phyloP scores from a whole-genome alignment of 2,888 invertebrate species.

The Stictocephala bisonia region DNA sequence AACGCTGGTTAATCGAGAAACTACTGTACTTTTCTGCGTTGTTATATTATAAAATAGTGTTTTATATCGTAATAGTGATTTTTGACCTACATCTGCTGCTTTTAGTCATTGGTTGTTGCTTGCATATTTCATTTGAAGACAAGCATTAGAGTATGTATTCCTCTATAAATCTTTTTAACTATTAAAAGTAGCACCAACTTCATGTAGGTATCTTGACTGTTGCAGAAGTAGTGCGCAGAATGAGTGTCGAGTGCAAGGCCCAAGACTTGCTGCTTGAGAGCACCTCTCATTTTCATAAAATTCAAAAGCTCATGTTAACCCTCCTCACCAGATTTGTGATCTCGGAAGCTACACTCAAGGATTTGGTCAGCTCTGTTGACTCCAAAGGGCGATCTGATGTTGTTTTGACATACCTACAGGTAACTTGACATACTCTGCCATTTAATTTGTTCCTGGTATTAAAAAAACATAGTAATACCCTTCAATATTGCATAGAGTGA shows the following conservation, averaged over 20 bases:
- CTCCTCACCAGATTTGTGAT: slow-evolving; percentile 78
- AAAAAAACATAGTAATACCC: too few relatives aligned
- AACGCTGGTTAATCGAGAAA: too few relatives aligned
- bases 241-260: slow-evolving; percentile 51
- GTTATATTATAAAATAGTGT: too few relatives aligned
- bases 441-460: too few relatives aligned
- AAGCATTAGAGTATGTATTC: too few relatives aligned
- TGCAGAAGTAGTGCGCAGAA: slow-evolving; percentile 48
- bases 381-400: slow-evolving; percentile 47
- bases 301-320: slow-evolving; percentile 80
- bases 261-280: slow-evolving; percentile 52
- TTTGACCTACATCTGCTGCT: too few relatives aligned
- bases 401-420: slow-evolving; percentile 53
- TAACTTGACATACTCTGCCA: slow-evolving; percentile 36
- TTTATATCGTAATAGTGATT: too few relatives aligned
- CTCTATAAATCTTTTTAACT: neutral
- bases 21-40: too few relatives aligned
- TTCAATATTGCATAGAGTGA: too few relatives aligned
- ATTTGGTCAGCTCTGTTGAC: slow-evolving; percentile 51
- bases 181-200: neutral
- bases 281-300: slow-evolving; percentile 66
- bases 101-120: too few relatives aligned
- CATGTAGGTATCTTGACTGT: too few relatives aligned
- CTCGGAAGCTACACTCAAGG: slow-evolving; percentile 62
- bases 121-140: too few relatives aligned